Evolutionary conservation across 2,113 vertebrate species (phyloP).

Genomic region (Platichthys stellatus): DNA sequence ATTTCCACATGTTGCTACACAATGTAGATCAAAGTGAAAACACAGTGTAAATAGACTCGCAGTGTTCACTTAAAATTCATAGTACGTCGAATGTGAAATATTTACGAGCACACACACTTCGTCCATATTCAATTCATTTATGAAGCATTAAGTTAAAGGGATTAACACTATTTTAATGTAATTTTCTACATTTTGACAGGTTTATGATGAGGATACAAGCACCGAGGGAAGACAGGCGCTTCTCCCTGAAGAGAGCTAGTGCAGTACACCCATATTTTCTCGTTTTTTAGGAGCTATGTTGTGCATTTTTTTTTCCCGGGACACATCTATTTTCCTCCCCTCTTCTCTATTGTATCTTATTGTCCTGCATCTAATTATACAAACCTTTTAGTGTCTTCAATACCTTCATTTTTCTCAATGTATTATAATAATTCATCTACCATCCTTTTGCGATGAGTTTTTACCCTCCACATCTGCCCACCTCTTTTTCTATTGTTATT

Average conservation of each 20-base stretch:
- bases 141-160: background rate
- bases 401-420: background rate
- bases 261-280: background rate
- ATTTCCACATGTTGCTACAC: no score
- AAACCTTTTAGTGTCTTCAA: background rate
- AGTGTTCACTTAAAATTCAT: background rate
- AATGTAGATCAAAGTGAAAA: no score
- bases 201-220: background rate
- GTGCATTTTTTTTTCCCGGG: no score
- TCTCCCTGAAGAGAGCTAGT: background rate
- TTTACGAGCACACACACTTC: background rate
- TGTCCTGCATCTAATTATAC: constrained; percentile 14
- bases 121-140: background rate
- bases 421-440: background rate
- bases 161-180: no score
- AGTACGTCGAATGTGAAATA: background rate
- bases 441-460: no score
- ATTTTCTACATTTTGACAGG: background rate
- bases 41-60: background rate
- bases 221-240: background rate
- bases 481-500: background rate
- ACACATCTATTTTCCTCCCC: background rate
- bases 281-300: background rate
- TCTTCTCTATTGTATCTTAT: background rate
- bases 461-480: no score